These are phyloP conservation scores for Axea sp. DNA, from an alignment of 2,888 invertebrate species.

Conservation along the genomic window DNA sequence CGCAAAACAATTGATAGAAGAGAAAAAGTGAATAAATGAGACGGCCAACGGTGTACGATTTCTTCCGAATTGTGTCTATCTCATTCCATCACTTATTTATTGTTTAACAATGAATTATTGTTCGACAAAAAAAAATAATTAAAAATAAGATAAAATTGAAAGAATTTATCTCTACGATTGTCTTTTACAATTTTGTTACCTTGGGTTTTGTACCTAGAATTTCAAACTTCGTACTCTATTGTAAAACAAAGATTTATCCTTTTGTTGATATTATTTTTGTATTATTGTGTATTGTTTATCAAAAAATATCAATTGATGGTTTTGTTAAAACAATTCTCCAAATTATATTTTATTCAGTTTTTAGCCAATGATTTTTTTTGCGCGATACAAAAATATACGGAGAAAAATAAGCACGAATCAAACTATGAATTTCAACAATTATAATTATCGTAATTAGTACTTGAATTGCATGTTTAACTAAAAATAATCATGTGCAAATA, in stretches of 20 bases:
- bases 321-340: neutral
- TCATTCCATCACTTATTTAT: slow-evolving; percentile 63
- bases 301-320: too few relatives aligned
- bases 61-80: slow-evolving; percentile 69
- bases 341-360: too few relatives aligned
- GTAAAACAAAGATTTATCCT: too few relatives aligned
- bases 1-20: slow-evolving; percentile 38
- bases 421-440: slow-evolving; percentile 34
- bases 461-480: too few relatives aligned
- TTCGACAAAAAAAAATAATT: slow-evolving; percentile 5
- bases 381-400: too few relatives aligned
- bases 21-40: slow-evolving; percentile 63
- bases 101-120: slow-evolving; percentile 19
- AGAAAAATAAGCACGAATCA: too few relatives aligned
- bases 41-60: slow-evolving; percentile 70
- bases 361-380: too few relatives aligned
- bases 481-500: too few relatives aligned
- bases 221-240: too few relatives aligned
- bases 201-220: too few relatives aligned
- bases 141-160: slow-evolving; percentile 16
- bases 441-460: slow-evolving; percentile 9
- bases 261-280: too few relatives aligned
- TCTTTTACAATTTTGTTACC: too few relatives aligned
- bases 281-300: slow-evolving; percentile 6
- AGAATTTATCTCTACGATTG: slow-evolving; percentile 9